phyloP scores from a whole-genome alignment of 1,140 invertebrate species.

The Eumaeus atala region DNA sequence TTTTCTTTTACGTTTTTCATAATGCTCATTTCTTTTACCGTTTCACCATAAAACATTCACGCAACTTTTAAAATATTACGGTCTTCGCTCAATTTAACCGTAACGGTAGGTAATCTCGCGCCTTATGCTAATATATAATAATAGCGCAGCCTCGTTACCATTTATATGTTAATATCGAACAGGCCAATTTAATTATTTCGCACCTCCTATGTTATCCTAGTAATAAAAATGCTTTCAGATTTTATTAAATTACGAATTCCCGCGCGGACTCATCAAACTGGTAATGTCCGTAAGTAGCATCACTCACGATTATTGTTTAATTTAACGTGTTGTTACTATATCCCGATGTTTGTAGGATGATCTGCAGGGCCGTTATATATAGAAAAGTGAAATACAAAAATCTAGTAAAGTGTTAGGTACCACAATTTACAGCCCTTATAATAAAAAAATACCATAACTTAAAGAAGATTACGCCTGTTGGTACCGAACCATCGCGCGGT shows the following conservation, averaged over 20 bases:
- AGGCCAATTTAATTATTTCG: constrained; percentile 8
- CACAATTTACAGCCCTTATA: too few species aligned
- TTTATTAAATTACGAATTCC: constrained; percentile 1
- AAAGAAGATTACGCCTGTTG: too few species aligned
- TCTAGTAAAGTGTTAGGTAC: too few species aligned
- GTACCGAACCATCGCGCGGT: too few species aligned
- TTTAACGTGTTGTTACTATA: too few species aligned
- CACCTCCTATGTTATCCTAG: background rate
- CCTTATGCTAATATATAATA: constrained; percentile 15
- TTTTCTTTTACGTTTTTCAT: background rate
- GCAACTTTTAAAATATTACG: constrained; percentile 21
- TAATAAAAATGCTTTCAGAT: background rate
- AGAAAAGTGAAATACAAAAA: too few species aligned
- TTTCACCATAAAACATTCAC: background rate
- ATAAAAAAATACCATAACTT: too few species aligned
- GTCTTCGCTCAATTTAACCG: constrained; percentile 36
- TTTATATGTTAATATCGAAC: constrained; percentile 6
- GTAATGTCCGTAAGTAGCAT: too few species aligned
- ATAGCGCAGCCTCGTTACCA: constrained; percentile 3
- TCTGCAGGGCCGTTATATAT: too few species aligned
- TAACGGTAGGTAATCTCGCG: constrained; percentile 30
- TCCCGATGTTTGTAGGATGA: too few species aligned
- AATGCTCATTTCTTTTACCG: background rate
- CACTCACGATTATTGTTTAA: too few species aligned
- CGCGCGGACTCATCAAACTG: too few species aligned